Conservation (phyloP, 2,797 vertebrate species). For the Gymnothorax javanicus region DNA sequence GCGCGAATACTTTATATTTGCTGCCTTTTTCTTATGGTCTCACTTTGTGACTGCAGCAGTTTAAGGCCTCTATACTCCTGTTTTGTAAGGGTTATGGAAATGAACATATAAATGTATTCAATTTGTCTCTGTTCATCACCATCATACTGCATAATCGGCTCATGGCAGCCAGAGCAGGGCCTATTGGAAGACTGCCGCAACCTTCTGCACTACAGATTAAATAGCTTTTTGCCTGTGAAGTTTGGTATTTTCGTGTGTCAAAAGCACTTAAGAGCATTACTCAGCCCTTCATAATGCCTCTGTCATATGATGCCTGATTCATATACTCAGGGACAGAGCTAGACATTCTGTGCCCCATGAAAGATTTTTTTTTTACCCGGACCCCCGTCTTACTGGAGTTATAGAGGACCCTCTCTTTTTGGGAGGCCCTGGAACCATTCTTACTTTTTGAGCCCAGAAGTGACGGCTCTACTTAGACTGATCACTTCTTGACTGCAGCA, state of each 20-base stretch:
- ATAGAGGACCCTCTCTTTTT: too few species aligned
- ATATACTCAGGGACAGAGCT: background rate
- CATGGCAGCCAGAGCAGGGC: conserved; percentile 9
- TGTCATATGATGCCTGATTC: conserved; percentile 28
- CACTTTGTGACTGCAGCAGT: background rate
- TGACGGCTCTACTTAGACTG: too few species aligned
- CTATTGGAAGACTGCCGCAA: conserved; percentile 22
- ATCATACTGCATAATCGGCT: conserved; percentile 32
- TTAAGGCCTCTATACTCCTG: background rate
- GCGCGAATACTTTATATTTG: background rate
- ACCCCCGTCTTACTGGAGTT: too few species aligned
- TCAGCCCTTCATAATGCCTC: conserved; percentile 8
- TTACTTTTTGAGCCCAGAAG: too few species aligned
- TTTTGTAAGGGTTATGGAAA: background rate
- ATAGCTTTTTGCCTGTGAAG: conserved; percentile 39
- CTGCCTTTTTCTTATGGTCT: background rate
- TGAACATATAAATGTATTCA: conserved; percentile 14
- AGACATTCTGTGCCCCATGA: too few species aligned
- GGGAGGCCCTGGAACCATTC: too few species aligned
- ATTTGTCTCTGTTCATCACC: conserved; percentile 31
- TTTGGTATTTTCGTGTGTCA: conserved; percentile 28
- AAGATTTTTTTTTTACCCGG: too few species aligned
- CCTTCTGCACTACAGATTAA: conserved; percentile 45
- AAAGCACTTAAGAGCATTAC: conserved; percentile 38
- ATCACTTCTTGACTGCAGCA: conserved; percentile 3